Conservation (phyloP, 2,797 vertebrate genomes). For the Meriones psammophilus region DNA sequence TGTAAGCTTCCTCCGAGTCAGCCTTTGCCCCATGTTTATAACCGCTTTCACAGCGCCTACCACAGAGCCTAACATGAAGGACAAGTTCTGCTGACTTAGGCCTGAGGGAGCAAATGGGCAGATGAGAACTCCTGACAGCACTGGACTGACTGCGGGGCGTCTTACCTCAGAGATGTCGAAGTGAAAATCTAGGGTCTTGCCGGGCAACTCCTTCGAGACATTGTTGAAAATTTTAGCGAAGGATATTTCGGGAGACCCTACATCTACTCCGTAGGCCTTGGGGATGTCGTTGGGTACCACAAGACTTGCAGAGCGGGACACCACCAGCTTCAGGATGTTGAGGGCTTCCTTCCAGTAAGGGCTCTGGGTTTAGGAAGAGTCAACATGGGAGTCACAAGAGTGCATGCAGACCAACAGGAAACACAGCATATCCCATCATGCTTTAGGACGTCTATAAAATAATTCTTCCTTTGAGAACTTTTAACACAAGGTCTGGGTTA, state of each 20-base stretch:
- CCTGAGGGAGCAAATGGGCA: background rate
- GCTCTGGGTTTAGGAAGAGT: slow-evolving; percentile 89
- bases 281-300: slow-evolving; percentile 97
- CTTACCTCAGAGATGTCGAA: slow-evolving; percentile 99
- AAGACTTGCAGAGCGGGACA: slow-evolving; percentile 98
- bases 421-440: background rate
- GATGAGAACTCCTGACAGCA: background rate
- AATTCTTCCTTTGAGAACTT: slow-evolving; percentile 41
- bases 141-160: background rate
- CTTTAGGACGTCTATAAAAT: background rate
- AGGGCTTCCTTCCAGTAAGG: slow-evolving; percentile 99
- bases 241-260: slow-evolving; percentile 96
- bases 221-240: slow-evolving; percentile 99
- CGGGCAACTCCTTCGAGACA: slow-evolving; percentile 97
- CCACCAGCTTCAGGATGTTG: slow-evolving; percentile 98
- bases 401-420: slow-evolving; percentile 1
- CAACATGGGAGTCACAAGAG: background rate
- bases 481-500: slow-evolving; percentile 5
- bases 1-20: background rate
- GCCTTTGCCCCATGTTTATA: rapidly evolving
- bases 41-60: background rate
- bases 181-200: slow-evolving; percentile 99
- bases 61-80: background rate
- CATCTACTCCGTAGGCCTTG: slow-evolving; percentile 94
- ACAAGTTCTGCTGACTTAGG: background rate